Percentiles rank a stretch among this genome's conserved stretches.
These are phyloP conservation scores for Smittia sp. DNA, from an alignment of 2,888 invertebrate genomes.

Conservation along the genomic window DNA sequence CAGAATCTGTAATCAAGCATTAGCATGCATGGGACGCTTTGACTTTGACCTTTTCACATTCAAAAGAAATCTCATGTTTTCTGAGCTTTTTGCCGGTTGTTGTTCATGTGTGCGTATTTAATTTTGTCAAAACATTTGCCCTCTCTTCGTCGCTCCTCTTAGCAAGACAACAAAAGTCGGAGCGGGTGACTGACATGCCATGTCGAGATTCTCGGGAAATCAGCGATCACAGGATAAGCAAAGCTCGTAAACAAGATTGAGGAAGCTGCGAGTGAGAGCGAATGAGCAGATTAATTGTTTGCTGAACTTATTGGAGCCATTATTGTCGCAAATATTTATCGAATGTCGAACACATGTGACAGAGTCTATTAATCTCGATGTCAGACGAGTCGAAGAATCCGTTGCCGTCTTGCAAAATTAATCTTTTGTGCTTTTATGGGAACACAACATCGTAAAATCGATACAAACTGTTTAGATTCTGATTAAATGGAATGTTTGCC, in stretches of 20 bases:
- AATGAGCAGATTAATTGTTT: slow-evolving; percentile 7
- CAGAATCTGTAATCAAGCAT: neutral
- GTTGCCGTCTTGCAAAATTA: neutral
- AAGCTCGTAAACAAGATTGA: neutral
- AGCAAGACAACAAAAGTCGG: neutral
- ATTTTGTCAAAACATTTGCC: neutral
- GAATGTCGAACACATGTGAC: slow-evolving; percentile 7
- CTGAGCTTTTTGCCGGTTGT: neutral
- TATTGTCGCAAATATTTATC: slow-evolving; percentile 1
- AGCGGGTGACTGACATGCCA: neutral
- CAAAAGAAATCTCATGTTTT: slow-evolving; percentile 8
- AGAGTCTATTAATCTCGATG: slow-evolving; percentile 3
- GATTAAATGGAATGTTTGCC: no score
- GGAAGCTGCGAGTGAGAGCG: neutral
- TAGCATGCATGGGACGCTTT: neutral
- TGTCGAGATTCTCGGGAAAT: neutral
- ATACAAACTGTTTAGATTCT: no score
- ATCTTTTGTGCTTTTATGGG: neutral
- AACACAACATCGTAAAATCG: no score
- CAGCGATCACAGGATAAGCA: neutral
- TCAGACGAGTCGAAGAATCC: neutral
- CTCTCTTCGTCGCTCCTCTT: neutral
- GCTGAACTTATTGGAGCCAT: slow-evolving; percentile 5
- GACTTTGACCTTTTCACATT: slow-evolving; percentile 7
- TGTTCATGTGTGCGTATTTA: neutral